phyloP scores from a whole-genome alignment of 2,888 invertebrate genomes.

The Drosophila peninsularis region DNA sequence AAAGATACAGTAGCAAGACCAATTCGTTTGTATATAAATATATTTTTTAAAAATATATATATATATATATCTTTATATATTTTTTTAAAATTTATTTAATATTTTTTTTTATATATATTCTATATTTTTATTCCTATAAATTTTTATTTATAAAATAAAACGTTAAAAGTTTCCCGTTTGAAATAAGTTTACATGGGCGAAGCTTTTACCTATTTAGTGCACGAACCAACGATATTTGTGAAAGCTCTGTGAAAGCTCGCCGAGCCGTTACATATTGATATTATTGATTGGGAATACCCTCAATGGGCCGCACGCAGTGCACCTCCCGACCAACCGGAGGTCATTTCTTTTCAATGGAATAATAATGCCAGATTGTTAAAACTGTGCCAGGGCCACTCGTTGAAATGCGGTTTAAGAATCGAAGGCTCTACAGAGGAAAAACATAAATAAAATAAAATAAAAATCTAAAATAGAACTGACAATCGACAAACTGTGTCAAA shows the following conservation, averaged over 20 bases:
- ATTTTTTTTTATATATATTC: neutral
- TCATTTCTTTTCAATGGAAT: conserved; percentile 17
- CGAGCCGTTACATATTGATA: conserved; percentile 23
- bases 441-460: neutral
- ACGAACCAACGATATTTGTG: conserved; percentile 38
- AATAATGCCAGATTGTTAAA: conserved; percentile 19
- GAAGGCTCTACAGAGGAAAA: neutral
- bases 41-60: neutral
- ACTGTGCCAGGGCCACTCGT: conserved; percentile 32
- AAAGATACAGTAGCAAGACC: neutral
- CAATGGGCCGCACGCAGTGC: neutral
- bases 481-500: conserved; percentile 19
- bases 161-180: neutral
- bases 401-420: conserved; percentile 3
- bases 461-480: conserved; percentile 3
- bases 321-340: conserved; percentile 4
- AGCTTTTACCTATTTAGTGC: conserved; percentile 29
- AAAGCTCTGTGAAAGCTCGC: conserved; percentile 2
- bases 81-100: too few species aligned
- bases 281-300: conserved; percentile 40
- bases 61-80: neutral
- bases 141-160: neutral
- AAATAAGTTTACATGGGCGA: neutral
- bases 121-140: neutral
- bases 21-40: neutral